Evolutionary conservation across 2,113 vertebrate species (phyloP).

Genomic region (Tenrec ecaudatus): DNA sequence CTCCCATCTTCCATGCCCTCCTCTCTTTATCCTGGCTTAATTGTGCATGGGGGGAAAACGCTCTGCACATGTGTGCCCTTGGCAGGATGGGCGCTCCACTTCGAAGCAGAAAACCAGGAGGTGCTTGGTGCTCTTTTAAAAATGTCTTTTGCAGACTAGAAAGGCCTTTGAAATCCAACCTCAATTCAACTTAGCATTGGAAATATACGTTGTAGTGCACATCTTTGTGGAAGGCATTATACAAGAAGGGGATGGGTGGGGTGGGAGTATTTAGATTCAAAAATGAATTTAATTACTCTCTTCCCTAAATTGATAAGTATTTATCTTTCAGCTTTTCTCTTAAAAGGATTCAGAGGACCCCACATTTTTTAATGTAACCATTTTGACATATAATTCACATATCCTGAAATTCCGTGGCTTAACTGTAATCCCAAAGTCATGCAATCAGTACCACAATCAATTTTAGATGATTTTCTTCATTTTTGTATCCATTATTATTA

Average conservation of each 20-base stretch:
- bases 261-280: neutral
- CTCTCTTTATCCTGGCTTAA: neutral
- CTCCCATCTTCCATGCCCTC: too few species aligned
- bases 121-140: conserved; percentile 18
- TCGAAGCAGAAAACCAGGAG: neutral
- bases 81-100: neutral
- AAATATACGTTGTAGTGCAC: neutral
- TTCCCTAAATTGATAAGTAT: conserved; percentile 13
- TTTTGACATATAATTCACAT: too few species aligned
- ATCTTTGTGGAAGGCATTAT: neutral
- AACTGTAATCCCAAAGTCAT: too few species aligned
- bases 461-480: too few species aligned
- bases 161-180: conserved; percentile 22
- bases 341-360: neutral
- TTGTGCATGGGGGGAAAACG: neutral
- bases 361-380: neutral
- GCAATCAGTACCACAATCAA: too few species aligned
- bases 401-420: too few species aligned
- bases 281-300: neutral
- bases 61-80: neutral
- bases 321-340: neutral
- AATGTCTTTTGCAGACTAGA: conserved; percentile 1
- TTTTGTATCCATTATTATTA: too few species aligned
- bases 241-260: neutral
- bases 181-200: neutral